Conservation (phyloP, 1,140 invertebrate species). For the Archivesica marissinica region DNA sequence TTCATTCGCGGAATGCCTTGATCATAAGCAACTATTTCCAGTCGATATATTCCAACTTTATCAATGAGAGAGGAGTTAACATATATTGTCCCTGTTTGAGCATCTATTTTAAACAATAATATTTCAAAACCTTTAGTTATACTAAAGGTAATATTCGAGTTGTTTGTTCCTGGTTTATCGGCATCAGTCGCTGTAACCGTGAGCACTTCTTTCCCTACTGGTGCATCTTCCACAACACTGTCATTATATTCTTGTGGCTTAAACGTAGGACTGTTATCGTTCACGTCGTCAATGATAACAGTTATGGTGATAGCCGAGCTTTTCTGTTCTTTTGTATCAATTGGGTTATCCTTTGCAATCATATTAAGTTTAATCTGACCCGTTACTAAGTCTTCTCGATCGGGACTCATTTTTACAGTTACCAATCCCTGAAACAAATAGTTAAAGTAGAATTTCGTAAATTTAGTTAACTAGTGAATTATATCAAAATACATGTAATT, state of each 20-base stretch:
- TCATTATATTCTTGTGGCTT: constrained; percentile 97
- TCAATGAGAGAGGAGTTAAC: constrained; percentile 87
- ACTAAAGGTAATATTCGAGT: constrained; percentile 28
- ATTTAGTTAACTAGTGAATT: no score
- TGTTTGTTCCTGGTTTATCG: constrained; percentile 58
- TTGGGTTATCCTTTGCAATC: constrained; percentile 43
- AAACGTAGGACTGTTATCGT: constrained; percentile 98
- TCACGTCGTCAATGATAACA: constrained; percentile 94
- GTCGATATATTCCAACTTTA: constrained; percentile 26
- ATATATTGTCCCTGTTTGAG: constrained; percentile 14
- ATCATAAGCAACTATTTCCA: constrained; percentile 94
- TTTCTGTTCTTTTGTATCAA: constrained; percentile 14
- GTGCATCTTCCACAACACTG: constrained; percentile 92
- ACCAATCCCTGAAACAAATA: constrained; percentile 32
- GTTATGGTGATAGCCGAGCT: not conserved
- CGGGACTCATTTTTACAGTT: not conserved
- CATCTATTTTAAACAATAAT: constrained; percentile 47
- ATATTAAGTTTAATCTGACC: not conserved
- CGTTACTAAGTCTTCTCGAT: not conserved
- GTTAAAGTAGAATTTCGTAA: not conserved
- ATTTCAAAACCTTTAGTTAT: not conserved
- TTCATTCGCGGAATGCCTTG: constrained; percentile 87
- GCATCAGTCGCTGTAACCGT: constrained; percentile 95
- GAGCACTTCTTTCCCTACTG: constrained; percentile 91
- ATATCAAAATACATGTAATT: no score